These are phyloP conservation scores for Ectemnius continuus DNA, from an alignment of 2,888 invertebrate genomes.

Conservation along the genomic window DNA sequence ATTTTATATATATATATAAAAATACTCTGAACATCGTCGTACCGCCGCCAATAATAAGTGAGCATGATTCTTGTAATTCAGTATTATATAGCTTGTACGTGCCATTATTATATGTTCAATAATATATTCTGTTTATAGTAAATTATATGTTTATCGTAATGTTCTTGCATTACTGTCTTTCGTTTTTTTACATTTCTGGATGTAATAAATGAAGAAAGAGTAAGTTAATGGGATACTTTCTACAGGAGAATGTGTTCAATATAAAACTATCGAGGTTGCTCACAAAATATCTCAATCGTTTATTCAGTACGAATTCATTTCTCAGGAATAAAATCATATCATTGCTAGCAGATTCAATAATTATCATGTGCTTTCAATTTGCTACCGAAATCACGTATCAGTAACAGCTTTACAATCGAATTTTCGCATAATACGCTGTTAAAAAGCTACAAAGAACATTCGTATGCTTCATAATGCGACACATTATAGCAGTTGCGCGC, in stretches of 20 bases:
- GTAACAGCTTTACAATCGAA: conserved; percentile 40
- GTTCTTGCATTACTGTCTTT: neutral
- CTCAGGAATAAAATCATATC: conserved; percentile 48
- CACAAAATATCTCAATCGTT: conserved; percentile 75
- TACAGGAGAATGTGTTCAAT: conserved; percentile 27
- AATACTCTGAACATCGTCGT: neutral
- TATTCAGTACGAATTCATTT: conserved; percentile 71
- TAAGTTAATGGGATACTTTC: conserved; percentile 7
- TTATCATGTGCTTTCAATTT: conserved; percentile 45
- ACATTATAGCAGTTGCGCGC: conserved; percentile 42
- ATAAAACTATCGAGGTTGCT: conserved; percentile 57
- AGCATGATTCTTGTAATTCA: conserved; percentile 43
- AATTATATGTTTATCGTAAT: conserved; percentile 15
- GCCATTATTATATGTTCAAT: conserved; percentile 13
- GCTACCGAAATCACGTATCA: conserved; percentile 54
- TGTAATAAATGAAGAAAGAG: conserved; percentile 7
- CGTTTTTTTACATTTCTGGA: conserved; percentile 9
- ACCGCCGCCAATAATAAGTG: conserved; percentile 2
- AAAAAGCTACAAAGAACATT: conserved; percentile 72
- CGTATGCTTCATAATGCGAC: conserved; percentile 52
- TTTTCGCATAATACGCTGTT: conserved; percentile 61
- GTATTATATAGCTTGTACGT: conserved; percentile 51
- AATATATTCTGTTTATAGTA: conserved; percentile 49
- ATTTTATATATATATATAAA: conserved; percentile 1
- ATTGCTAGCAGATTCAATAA: conserved; percentile 54